Evolutionary conservation across 2,888 invertebrate species (phyloP).

Genomic region (Pachydiplax longipennis): DNA sequence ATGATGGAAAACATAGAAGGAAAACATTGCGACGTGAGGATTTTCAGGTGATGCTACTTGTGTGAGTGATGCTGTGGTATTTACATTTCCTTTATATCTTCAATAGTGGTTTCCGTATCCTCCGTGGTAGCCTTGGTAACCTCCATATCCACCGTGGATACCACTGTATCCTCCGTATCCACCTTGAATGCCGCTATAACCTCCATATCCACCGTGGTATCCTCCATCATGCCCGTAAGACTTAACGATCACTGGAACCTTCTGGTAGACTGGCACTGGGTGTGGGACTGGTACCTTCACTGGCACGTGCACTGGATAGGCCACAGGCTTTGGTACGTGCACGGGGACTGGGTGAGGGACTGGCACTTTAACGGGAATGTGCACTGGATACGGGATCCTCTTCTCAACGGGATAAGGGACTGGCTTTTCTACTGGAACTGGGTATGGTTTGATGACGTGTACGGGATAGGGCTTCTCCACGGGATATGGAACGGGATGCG

Average conservation of each 20-base stretch:
- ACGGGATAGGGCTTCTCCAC: conserved; percentile 47
- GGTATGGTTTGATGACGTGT: conserved; percentile 45
- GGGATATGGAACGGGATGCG: background rate
- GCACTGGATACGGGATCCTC: conserved; percentile 38
- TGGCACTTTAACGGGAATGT: conserved; percentile 59
- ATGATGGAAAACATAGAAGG: no score
- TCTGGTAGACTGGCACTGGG: background rate
- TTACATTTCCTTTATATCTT: no score
- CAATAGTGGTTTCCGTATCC: no score
- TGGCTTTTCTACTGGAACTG: conserved; percentile 32
- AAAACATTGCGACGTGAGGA: no score
- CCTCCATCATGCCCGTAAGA: background rate
- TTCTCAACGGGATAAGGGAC: conserved; percentile 54
- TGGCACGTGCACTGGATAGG: conserved; percentile 49
- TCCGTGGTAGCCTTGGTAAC: no score
- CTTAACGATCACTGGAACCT: background rate
- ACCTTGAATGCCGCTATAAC: background rate
- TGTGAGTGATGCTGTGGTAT: no score
- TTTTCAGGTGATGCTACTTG: no score
- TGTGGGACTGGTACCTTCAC: conserved; percentile 43
- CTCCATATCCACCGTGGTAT: background rate
- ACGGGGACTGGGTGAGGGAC: conserved; percentile 53
- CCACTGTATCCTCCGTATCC: background rate
- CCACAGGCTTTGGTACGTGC: conserved; percentile 51
- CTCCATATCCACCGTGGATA: no score